Percentiles rank a stretch among this genome's conserved stretches.
These are phyloP conservation scores for Agonopterix alstromeriana DNA, from an alignment of 2,888 invertebrate species.

Conservation along the genomic window DNA sequence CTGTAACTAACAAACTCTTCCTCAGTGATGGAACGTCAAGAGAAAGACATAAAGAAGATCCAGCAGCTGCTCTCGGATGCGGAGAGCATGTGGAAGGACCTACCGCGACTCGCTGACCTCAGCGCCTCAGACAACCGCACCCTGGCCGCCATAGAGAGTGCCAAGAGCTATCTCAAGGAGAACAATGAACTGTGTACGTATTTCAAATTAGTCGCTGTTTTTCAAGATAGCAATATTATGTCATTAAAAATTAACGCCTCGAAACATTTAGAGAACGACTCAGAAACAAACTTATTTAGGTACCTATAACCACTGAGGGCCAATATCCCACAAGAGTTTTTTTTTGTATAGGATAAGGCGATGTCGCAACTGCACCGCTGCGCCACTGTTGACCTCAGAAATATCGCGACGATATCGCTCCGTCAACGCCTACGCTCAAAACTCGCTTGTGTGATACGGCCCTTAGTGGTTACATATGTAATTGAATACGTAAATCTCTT, in stretches of 20 bases:
- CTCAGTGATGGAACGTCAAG: slow-evolving; percentile 64
- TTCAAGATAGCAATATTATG: background rate
- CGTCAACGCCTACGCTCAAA: too few species aligned
- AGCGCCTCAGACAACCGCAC: slow-evolving; percentile 79
- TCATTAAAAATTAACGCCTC: background rate
- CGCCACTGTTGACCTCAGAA: too few species aligned
- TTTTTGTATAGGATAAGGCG: too few species aligned
- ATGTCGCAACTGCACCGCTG: too few species aligned
- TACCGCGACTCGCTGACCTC: slow-evolving; percentile 72
- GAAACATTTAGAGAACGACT: background rate
- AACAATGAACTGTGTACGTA: slow-evolving; percentile 64
- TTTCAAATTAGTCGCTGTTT: background rate
- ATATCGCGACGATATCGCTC: too few species aligned
- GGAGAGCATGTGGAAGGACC: slow-evolving; percentile 65
- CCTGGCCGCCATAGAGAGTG: slow-evolving; percentile 70
- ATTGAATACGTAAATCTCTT: too few species aligned
- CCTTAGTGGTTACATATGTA: too few species aligned
- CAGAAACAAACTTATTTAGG: too few species aligned
- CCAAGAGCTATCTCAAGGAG: slow-evolving; percentile 63
- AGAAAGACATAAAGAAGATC: slow-evolving; percentile 57
- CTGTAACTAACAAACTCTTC: too few species aligned
- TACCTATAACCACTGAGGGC: too few species aligned
- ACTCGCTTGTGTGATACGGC: too few species aligned
- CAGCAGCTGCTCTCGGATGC: slow-evolving; percentile 54
- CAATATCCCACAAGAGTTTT: too few species aligned